phyloP scores from a whole-genome alignment of 2,888 invertebrate species.

The Acleris literana region DNA sequence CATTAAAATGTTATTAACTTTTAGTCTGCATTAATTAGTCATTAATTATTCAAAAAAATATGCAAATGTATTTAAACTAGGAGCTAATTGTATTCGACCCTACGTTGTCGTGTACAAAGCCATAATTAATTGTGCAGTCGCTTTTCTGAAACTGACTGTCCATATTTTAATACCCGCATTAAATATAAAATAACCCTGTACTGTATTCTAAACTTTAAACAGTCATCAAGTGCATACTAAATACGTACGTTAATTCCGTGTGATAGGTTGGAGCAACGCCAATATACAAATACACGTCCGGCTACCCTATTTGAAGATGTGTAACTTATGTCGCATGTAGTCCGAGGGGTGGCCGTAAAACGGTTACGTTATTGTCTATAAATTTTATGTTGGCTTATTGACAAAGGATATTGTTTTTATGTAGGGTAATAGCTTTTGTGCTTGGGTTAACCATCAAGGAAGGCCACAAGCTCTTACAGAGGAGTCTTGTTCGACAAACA shows the following conservation, averaged over 20 bases:
- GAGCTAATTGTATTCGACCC: too few relatives aligned
- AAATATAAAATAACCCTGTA: conserved; percentile 13
- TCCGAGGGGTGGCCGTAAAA: conserved; percentile 23
- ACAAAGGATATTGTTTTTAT: not conserved
- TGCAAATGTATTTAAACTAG: too few relatives aligned
- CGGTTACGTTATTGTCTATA: conserved; percentile 5
- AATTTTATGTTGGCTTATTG: not conserved
- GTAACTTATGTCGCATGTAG: conserved; percentile 9
- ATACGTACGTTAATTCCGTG: not conserved
- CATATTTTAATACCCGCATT: not conserved
- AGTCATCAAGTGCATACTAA: not conserved
- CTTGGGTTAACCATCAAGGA: too few relatives aligned
- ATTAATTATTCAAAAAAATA: too few relatives aligned
- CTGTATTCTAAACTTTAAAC: not conserved
- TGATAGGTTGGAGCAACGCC: not conserved
- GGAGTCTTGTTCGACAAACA: too few relatives aligned
- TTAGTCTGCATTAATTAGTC: too few relatives aligned
- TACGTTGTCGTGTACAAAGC: too few relatives aligned
- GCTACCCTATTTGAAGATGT: not conserved
- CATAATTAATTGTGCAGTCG: too few relatives aligned
- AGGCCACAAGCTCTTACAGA: too few relatives aligned
- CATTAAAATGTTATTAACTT: too few relatives aligned
- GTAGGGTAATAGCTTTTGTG: too few relatives aligned
- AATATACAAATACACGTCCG: conserved; percentile 2
- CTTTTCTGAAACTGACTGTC: too few relatives aligned